Conservation (phyloP, 2,888 invertebrate species). For the Balanococcus diminutus region DNA sequence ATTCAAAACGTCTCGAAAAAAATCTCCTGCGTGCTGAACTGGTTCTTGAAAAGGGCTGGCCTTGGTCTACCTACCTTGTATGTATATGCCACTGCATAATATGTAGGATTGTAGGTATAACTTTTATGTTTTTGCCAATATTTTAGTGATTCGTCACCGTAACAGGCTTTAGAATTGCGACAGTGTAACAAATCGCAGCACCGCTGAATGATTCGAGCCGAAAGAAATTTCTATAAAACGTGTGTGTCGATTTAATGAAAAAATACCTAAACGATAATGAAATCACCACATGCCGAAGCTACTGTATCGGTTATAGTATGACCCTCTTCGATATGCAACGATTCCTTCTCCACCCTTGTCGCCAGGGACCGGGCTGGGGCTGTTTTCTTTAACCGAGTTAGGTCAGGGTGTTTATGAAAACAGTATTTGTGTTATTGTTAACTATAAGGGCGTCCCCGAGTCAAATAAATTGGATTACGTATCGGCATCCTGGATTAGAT, state of each 20-base stretch:
- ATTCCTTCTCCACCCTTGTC: not conserved
- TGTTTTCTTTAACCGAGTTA: slow-evolving; percentile 52
- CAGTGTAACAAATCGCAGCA: too few species aligned
- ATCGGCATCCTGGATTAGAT: slow-evolving; percentile 51
- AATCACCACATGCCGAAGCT: slow-evolving; percentile 16
- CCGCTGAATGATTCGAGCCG: too few species aligned
- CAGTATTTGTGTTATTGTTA: slow-evolving; percentile 33
- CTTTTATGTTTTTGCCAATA: too few species aligned
- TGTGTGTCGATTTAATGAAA: slow-evolving; percentile 30
- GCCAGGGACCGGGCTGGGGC: not conserved
- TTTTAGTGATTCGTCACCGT: too few species aligned
- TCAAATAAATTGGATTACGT: slow-evolving; percentile 51
- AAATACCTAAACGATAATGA: not conserved
- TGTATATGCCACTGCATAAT: too few species aligned
- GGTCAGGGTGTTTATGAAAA: slow-evolving; percentile 53
- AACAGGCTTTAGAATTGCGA: too few species aligned
- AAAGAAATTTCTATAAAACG: too few species aligned
- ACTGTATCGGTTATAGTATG: not conserved
- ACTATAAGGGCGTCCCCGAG: slow-evolving; percentile 22
- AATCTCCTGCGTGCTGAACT: too few species aligned
- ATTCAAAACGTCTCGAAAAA: too few species aligned
- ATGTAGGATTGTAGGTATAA: too few species aligned
- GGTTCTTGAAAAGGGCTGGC: too few species aligned
- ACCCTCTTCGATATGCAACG: slow-evolving; percentile 6
- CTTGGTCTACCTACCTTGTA: too few species aligned